Evolutionary conservation across 2,888 invertebrate genomes (phyloP), one percentile per base, ranked within the genome.

Genomic region (Cetonia aurata): DNA sequence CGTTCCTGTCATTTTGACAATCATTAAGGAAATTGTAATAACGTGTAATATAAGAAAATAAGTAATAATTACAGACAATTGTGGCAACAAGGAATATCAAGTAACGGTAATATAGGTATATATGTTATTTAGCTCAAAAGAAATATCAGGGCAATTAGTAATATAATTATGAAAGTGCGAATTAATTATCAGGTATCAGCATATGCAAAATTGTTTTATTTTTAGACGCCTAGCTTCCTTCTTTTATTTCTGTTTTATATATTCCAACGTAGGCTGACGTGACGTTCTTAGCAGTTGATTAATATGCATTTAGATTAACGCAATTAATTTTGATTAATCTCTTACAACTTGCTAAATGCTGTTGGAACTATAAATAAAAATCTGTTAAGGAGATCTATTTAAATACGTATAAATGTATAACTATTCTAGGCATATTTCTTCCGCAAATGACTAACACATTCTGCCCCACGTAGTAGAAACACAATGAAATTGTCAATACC

Each of bases 251-350:
- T n/a, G 13, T 8, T 41, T n/a, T n/a, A n/a, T n/a, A 17, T 53
- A 60, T 50, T 15, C 33, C n/a, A 31, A 48, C 53, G 48, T 69
- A 52, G 50, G 31, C 42, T 42, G 42, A 60, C 37, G 52, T 69
- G 25, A 41, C n/a, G 25, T 9, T 6, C 12, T n/a, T 56, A 52
- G 19, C 13, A 60, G 37, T 31, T 69, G 50, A 69, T 69, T 69
- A 69, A 59, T 59, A 59, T 52, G 60, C 60, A 15, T 62, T 41
- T 25, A 57, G 69, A 69, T 69, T 69, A 42, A 41, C 25, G 57
- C 60, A 69, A 69, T 69, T 60, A 59, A 60, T 69, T 69, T 59
- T 53, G 60, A 69, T 69, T 60, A n/a, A 57, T 42, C 57, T 56
- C 48, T 69, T 60, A 60, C 25, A 33, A 62, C 31, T 25, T 62